Conservation (phyloP, 1,140 invertebrate species). For the Campodea augens region DNA sequence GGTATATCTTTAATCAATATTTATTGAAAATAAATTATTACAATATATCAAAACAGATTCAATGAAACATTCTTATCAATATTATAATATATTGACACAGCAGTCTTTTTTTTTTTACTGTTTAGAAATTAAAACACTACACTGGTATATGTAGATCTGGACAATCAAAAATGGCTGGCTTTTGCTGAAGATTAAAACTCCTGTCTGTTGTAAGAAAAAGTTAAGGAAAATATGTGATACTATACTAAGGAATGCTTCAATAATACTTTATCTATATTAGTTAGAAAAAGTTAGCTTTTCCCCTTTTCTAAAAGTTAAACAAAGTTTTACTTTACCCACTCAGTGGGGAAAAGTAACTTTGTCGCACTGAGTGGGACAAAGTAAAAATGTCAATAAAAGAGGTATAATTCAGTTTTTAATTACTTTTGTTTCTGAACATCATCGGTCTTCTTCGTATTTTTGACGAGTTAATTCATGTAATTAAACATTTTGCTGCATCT, state of each 20-base stretch:
- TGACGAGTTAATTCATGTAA: too few species aligned
- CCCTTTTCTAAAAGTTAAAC: neutral
- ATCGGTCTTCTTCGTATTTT: too few species aligned
- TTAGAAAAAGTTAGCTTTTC: too few species aligned
- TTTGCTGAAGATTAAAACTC: conserved; percentile 15
- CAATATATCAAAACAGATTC: too few species aligned
- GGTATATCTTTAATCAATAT: too few species aligned
- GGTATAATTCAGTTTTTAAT: neutral
- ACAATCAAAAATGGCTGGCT: conserved; percentile 22
- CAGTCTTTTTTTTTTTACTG: too few species aligned
- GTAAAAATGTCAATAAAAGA: neutral
- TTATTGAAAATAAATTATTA: too few species aligned
- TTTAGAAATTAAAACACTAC: too few species aligned
- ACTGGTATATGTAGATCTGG: conserved; percentile 18
- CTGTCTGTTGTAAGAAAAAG: conserved; percentile 19
- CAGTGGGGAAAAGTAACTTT: neutral
- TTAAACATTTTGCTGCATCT: too few species aligned
- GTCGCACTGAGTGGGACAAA: neutral
- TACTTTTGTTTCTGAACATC: too few species aligned
- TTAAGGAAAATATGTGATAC: conserved; percentile 4
- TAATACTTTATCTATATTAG: neutral
- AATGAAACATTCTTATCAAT: too few species aligned
- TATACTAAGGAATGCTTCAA: neutral
- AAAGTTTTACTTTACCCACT: neutral
- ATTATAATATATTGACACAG: too few species aligned